These are phyloP conservation scores for Atrichornis clamosus DNA, from an alignment of 2,113 vertebrate genomes.

Conservation along the genomic window DNA sequence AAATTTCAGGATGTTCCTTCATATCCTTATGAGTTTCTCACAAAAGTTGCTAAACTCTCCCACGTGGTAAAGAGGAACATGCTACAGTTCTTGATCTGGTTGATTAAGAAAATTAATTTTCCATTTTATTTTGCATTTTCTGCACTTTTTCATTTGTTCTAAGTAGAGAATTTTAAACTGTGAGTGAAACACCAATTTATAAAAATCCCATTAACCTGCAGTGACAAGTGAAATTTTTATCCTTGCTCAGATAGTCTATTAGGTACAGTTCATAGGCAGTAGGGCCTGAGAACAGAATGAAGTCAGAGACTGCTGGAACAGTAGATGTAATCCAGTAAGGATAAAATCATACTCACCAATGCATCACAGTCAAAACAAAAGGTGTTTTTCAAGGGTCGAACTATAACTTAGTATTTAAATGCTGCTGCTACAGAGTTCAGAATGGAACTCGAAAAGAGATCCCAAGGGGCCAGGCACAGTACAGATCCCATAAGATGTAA, in stretches of 20 bases:
- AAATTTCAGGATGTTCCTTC: neutral
- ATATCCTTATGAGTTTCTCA: neutral
- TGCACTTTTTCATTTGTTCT: neutral
- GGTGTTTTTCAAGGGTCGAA: neutral
- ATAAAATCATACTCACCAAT: neutral
- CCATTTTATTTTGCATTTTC: neutral
- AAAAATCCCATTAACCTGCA: neutral
- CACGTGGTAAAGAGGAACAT: neutral
- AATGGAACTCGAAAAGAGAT: neutral
- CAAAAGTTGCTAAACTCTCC: neutral
- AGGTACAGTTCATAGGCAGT: neutral
- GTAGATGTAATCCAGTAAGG: neutral
- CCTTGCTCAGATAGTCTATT: neutral
- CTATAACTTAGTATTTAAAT: neutral
- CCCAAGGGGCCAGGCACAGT: neutral
- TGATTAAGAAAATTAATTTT: neutral
- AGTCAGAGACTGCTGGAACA: neutral
- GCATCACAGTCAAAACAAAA: neutral
- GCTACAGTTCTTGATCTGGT: neutral
- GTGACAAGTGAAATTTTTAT: neutral
- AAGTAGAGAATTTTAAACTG: neutral
- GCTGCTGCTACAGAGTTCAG: neutral
- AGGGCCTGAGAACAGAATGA: neutral
- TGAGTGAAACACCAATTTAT: neutral
- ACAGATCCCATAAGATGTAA: accelerated